Conservation (phyloP, 1,140 invertebrate genomes). For the Trachymyrmex cornetzi region DNA sequence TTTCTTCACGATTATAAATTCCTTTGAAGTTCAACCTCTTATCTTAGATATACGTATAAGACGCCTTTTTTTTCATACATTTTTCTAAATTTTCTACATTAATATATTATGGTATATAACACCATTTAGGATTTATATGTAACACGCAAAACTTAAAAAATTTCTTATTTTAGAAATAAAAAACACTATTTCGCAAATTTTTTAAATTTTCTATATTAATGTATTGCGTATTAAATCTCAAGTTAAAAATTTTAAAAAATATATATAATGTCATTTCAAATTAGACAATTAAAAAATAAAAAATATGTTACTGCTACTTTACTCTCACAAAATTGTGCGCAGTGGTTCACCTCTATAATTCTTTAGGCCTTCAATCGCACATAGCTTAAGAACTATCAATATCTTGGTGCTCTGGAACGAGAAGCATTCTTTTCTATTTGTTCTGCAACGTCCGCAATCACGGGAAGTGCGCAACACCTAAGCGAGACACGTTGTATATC, state of each 20-base stretch:
- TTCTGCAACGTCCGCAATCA: background rate
- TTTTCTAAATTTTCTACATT: background rate
- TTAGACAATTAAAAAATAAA: background rate
- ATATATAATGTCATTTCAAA: background rate
- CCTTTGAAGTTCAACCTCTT: background rate
- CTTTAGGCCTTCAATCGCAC: background rate
- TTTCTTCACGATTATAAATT: conserved; percentile 23
- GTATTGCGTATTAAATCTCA: background rate
- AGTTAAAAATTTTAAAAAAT: background rate
- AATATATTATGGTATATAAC: background rate
- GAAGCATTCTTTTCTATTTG: conserved; percentile 30
- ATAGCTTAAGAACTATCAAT: background rate
- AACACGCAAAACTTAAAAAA: too few species aligned
- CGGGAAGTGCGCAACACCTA: background rate
- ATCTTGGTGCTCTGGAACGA: background rate
- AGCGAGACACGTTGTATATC: conserved; percentile 19
- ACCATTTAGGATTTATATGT: too few species aligned
- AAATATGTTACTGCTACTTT: background rate
- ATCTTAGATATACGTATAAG: background rate
- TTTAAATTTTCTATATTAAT: too few species aligned
- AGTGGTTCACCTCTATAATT: background rate
- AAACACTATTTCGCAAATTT: too few species aligned
- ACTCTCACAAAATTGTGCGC: background rate
- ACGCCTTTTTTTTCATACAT: background rate
- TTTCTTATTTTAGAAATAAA: too few species aligned